Evolutionary conservation across 1,140 invertebrate species (phyloP).

Genomic region (Delia radicum): DNA sequence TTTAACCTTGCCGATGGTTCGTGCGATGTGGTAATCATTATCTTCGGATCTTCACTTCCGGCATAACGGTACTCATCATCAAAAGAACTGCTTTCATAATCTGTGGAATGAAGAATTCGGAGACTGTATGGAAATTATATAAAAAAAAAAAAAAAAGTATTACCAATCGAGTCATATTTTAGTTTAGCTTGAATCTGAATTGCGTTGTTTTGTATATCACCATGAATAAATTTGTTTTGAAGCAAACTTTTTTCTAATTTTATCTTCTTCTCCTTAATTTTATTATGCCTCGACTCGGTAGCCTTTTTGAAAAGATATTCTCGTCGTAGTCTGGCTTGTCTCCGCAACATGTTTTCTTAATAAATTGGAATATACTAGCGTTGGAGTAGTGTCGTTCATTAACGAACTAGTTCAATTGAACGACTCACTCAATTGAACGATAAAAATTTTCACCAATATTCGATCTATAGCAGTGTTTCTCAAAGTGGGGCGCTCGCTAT

Average conservation of each 20-base stretch:
- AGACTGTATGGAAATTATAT: no score
- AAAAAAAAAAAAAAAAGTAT: no score
- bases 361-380: no score
- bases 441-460: no score
- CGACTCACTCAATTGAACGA: no score
- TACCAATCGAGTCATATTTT: conserved; percentile 13
- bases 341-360: conserved; percentile 30
- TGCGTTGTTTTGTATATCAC: neutral
- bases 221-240: neutral
- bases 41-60: conserved; percentile 97
- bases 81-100: conserved; percentile 73
- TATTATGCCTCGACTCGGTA: neutral
- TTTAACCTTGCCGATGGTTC: conserved; percentile 95
- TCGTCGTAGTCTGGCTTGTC: conserved; percentile 10
- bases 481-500: no score
- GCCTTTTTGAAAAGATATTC: conserved; percentile 22
- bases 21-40: conserved; percentile 96
- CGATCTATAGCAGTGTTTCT: no score
- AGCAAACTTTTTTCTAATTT: neutral
- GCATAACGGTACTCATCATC: conserved; percentile 98
- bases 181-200: neutral
- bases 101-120: no score
- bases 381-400: no score
- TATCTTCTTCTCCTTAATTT: neutral
- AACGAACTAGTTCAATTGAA: no score